Evolutionary conservation across 1,140 invertebrate genomes (phyloP), one percentile per base, ranked within the genome.

Genomic region (Proctacanthus coquilletti): DNA sequence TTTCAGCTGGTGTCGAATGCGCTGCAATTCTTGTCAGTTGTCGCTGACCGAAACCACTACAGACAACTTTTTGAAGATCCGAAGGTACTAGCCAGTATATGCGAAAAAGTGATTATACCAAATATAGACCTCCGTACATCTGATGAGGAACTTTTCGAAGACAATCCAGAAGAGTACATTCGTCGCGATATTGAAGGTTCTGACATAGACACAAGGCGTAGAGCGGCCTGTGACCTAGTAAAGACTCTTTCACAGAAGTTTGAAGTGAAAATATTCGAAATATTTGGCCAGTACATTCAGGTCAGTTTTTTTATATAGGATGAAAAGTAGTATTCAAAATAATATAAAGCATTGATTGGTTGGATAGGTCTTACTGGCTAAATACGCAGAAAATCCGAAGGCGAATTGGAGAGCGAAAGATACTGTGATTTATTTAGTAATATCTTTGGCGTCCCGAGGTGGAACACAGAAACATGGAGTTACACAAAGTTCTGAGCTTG

Each of bases 111-210:
- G 14, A 85, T 98, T 53, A 91, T 98, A 44, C 93, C 94, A 0
- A 98, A 98, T 60, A 91, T 98, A 75, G 80, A 95, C 61, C 93
- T 98, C 46, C 69, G 93, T 72, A 85, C 77, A 37, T 83, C 84
- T 1, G 95, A 98, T 66, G 80, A 88, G 62, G 94, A 98, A 64
- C 56, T 94, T 21, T 98, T 97, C 65, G 87, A 95, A 62, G 91
- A 97, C 53, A 97, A 96, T 62, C 86, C 93, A 0, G 94, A 98
- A 60, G 94, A 98, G 64, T 98, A 97, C 53, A 95, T 97, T 41
- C 66, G 92, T 25, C 69, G 89, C 33, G 95, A 98, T 65, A 91
- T 98, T 43, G 94, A 98, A 68, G 94, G 94, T 4, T 94, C 91
- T n/a, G 94, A 98, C 64, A 79, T 95, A 21, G 92, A 97, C 56